Conservation (phyloP, 2,113 vertebrate species). For the Cyrtonyx montezumae region DNA sequence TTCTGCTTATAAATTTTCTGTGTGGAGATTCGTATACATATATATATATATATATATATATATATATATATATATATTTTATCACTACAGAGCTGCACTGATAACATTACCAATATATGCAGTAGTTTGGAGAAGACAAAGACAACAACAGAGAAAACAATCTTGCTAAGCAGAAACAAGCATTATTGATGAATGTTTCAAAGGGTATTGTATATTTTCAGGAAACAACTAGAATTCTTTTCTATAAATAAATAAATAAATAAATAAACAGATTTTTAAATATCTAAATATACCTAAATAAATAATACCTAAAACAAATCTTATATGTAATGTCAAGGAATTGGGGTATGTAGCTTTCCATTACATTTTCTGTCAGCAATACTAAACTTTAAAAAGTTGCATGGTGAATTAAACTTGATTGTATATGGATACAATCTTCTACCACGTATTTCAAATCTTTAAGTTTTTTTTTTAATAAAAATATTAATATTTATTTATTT, state of each 20-base stretch:
- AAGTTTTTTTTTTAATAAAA: no score
- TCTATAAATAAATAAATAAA: background rate
- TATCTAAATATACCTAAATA: no score
- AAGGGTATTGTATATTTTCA: background rate
- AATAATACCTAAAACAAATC: background rate
- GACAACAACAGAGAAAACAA: background rate
- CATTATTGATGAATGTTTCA: background rate
- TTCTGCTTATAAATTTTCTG: slow-evolving; percentile 17
- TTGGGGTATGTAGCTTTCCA: background rate
- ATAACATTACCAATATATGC: background rate
- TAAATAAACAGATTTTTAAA: background rate
- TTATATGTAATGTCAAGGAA: background rate
- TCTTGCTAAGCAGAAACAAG: background rate
- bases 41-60: no score
- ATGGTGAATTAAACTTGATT: background rate
- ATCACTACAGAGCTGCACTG: background rate
- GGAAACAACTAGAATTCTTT: background rate
- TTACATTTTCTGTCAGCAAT: background rate
- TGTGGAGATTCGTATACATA: background rate
- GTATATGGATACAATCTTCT: background rate
- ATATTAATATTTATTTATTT: no score
- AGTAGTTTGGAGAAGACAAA: background rate
- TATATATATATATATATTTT: background rate
- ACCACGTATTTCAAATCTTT: no score
- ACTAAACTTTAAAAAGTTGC: background rate